A percentile compares a stretch with the other conserved stretches of the same genome.
These are phyloP conservation scores for Gobiocypris rarus DNA, from an alignment of 2,113 vertebrate species.

Conservation along the genomic window DNA sequence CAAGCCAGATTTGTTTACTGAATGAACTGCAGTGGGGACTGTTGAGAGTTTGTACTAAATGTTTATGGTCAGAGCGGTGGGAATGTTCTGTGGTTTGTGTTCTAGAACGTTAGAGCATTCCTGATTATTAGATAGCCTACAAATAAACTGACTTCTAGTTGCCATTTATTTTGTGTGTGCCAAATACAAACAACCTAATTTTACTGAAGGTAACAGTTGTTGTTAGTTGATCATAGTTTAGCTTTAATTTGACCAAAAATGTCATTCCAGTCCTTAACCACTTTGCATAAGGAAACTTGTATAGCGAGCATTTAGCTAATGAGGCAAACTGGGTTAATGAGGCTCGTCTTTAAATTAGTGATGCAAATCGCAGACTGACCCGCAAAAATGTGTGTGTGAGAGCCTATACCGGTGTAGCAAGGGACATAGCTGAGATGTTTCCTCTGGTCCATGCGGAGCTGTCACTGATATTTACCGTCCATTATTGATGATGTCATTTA, in stretches of 20 bases:
- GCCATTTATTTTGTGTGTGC: background rate
- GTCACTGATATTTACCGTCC: conserved; percentile 59
- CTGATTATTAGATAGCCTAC: background rate
- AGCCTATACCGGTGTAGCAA: background rate
- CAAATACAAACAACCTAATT: too few species aligned
- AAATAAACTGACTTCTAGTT: background rate
- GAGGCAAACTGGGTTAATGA: conserved; percentile 48
- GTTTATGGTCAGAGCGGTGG: background rate
- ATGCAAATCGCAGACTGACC: conserved; percentile 52
- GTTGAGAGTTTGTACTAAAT: conserved; percentile 2
- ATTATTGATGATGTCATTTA: conserved; percentile 74
- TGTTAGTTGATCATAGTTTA: background rate
- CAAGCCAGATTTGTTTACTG: conserved; percentile 60
- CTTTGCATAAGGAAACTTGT: background rate
- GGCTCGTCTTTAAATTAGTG: conserved; percentile 54
- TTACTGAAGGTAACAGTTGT: too few species aligned
- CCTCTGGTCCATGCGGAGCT: conserved; percentile 39
- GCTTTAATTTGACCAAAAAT: background rate
- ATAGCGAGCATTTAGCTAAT: conserved; percentile 22
- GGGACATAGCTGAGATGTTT: background rate
- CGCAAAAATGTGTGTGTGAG: conserved; percentile 36
- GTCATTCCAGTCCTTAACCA: background rate
- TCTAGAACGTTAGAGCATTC: background rate
- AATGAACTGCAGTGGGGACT: conserved; percentile 14
- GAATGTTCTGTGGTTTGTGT: background rate